These are phyloP conservation scores for Anthopleura sola DNA, from an alignment of 64 coral and sea anemone genomes.

Conservation along the genomic window DNA sequence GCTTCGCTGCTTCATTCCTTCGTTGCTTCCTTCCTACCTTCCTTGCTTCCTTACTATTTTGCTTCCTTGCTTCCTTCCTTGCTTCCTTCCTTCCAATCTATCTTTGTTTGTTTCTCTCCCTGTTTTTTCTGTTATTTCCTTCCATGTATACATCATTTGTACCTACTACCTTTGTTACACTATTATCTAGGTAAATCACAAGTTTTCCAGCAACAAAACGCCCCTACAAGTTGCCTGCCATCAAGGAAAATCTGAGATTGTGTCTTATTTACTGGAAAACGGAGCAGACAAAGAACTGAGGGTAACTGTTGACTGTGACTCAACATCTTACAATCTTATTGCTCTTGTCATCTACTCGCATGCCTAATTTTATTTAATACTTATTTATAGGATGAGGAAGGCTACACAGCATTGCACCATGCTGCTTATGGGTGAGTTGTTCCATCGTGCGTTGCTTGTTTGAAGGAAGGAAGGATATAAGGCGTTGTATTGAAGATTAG, in stretches of 20 bases:
- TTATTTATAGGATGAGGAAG: slow-evolving; percentile 27
- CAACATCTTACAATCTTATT: neutral
- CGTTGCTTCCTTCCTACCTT: too few species aligned
- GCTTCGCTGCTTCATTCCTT: too few species aligned
- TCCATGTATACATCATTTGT: neutral
- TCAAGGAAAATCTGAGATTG: slow-evolving; percentile 69
- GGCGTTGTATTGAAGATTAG: too few species aligned
- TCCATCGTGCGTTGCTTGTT: too few species aligned
- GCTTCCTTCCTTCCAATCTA: too few species aligned
- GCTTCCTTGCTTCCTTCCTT: too few species aligned
- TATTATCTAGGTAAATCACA: slow-evolving; percentile 56
- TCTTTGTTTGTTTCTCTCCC: too few species aligned
- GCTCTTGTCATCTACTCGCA: neutral
- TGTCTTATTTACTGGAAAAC: slow-evolving; percentile 51
- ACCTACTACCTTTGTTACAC: neutral
- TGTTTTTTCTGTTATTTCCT: too few species aligned
- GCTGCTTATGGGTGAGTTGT: slow-evolving; percentile 48
- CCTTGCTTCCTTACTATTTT: too few species aligned
- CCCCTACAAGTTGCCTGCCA: slow-evolving; percentile 75
- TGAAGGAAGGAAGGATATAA: too few species aligned
- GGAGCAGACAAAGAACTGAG: slow-evolving; percentile 68
- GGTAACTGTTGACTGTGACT: slow-evolving; percentile 34
- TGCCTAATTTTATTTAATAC: neutral
- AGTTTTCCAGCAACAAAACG: slow-evolving; percentile 56
- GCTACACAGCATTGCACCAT: slow-evolving; percentile 44